A percentile compares a stretch with the other conserved stretches of the same genome.
These are phyloP conservation scores for Pseudoatta argentina DNA, from an alignment of 1,140 invertebrate genomes.

Conservation along the genomic window DNA sequence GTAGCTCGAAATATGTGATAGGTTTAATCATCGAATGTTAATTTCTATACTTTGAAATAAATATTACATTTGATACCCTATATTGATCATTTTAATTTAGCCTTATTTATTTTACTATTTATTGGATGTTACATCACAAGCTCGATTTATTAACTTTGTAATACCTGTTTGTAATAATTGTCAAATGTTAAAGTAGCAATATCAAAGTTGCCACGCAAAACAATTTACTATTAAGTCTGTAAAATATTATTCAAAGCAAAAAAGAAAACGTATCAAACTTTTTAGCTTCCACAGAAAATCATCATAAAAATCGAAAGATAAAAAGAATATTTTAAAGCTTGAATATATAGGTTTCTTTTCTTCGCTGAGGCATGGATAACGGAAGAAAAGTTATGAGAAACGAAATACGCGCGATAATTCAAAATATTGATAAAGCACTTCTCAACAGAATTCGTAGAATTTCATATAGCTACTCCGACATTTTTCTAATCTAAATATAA, in stretches of 20 bases:
- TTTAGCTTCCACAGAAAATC: background rate
- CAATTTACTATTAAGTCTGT: background rate
- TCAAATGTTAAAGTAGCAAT: background rate
- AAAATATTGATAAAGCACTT: constrained; percentile 19
- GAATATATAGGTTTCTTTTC: background rate
- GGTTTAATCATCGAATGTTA: too few relatives aligned
- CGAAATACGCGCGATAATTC: constrained; percentile 44
- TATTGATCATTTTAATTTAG: too few relatives aligned
- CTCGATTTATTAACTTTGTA: too few relatives aligned
- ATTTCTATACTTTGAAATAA: too few relatives aligned
- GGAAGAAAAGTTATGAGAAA: constrained; percentile 5
- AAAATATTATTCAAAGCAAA: background rate
- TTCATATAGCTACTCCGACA: background rate
- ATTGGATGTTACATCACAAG: too few relatives aligned
- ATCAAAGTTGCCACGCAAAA: background rate
- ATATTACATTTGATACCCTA: too few relatives aligned
- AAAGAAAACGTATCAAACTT: background rate
- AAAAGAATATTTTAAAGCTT: background rate
- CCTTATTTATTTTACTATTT: too few relatives aligned
- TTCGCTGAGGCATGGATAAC: background rate
- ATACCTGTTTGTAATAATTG: background rate
- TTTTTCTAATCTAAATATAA: constrained; percentile 49
- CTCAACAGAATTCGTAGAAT: constrained; percentile 47
- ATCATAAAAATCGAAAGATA: constrained; percentile 9
- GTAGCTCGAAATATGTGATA: too few relatives aligned